Percentiles rank a stretch among this genome's conserved stretches.
Conservation (phyloP, 2,113 vertebrate genomes). For the Hiodon tergisus region DNA sequence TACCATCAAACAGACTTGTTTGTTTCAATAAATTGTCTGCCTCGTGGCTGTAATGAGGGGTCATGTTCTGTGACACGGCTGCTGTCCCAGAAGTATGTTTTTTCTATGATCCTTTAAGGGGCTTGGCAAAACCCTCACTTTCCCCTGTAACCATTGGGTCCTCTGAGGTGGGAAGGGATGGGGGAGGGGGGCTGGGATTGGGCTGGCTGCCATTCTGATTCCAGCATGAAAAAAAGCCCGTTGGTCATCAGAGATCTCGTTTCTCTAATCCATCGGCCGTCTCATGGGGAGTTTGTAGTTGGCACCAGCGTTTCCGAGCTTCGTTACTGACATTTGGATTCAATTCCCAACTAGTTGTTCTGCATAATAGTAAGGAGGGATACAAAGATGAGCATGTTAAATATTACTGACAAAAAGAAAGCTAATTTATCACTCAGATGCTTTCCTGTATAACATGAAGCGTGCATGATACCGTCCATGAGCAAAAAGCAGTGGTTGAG, state of each 20-base stretch:
- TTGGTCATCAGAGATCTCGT: conserved; percentile 65
- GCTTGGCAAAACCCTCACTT: conserved; percentile 54
- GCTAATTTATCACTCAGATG: background rate
- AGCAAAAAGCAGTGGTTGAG: background rate
- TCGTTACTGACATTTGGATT: conserved; percentile 25
- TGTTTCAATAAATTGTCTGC: conserved; percentile 63
- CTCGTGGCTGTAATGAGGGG: conserved; percentile 61
- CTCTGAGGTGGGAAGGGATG: conserved; percentile 39
- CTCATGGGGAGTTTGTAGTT: conserved; percentile 54
- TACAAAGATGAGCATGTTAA: background rate
- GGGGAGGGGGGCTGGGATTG: no score
- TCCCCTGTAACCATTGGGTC: conserved; percentile 62
- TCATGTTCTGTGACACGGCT: conserved; percentile 63
- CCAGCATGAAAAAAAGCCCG: conserved; percentile 57
- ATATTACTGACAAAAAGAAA: background rate
- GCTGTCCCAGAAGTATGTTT: conserved; percentile 47
- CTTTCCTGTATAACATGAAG: background rate
- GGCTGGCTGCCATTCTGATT: conserved; percentile 37
- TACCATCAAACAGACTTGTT: conserved; percentile 57
- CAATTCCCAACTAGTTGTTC: conserved; percentile 1
- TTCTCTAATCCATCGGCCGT: conserved; percentile 65
- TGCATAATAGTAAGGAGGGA: background rate
- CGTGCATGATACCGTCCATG: background rate
- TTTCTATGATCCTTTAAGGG: conserved; percentile 46
- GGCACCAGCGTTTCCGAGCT: conserved; percentile 48